These are phyloP conservation scores for Metellina segmentata DNA, from an alignment of 2,888 invertebrate genomes.

Conservation along the genomic window DNA sequence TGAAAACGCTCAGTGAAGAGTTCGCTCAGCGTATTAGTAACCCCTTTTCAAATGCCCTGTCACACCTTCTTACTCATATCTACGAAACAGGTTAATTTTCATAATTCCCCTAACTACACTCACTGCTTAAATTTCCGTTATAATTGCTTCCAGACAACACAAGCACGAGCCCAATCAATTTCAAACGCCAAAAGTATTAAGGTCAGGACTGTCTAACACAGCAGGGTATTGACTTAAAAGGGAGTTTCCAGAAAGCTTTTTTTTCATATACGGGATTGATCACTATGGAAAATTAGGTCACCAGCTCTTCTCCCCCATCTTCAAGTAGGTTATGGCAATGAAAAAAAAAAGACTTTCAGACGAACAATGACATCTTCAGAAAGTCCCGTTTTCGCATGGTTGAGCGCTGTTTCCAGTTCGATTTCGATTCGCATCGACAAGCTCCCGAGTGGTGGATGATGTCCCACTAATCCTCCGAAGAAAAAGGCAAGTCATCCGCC, in stretches of 20 bases:
- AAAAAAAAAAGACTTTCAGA: constrained; percentile 12
- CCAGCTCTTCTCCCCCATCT: background rate
- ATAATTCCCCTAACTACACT: background rate
- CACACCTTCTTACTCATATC: no score
- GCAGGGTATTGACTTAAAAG: background rate
- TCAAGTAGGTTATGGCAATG: constrained; percentile 63
- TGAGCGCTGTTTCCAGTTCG: constrained; percentile 50
- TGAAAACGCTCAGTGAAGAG: no score
- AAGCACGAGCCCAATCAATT: background rate
- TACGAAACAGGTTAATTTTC: background rate
- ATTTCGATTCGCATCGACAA: constrained; percentile 44
- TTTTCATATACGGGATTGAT: no score
- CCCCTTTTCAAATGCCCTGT: no score
- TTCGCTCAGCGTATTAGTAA: no score
- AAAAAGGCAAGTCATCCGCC: constrained; percentile 15
- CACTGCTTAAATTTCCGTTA: background rate
- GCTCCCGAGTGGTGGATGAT: constrained; percentile 33
- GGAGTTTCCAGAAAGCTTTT: constrained; percentile 4
- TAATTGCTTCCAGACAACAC: background rate
- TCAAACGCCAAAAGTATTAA: background rate
- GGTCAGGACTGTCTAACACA: background rate
- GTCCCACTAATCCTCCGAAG: constrained; percentile 35
- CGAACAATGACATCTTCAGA: constrained; percentile 53
- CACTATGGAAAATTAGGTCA: constrained; percentile 10
- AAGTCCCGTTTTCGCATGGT: constrained; percentile 45